Percentiles rank a stretch among this genome's conserved stretches.
Conservation (phyloP, 2,797 vertebrate genomes). For the Champsocephalus gunnari region DNA sequence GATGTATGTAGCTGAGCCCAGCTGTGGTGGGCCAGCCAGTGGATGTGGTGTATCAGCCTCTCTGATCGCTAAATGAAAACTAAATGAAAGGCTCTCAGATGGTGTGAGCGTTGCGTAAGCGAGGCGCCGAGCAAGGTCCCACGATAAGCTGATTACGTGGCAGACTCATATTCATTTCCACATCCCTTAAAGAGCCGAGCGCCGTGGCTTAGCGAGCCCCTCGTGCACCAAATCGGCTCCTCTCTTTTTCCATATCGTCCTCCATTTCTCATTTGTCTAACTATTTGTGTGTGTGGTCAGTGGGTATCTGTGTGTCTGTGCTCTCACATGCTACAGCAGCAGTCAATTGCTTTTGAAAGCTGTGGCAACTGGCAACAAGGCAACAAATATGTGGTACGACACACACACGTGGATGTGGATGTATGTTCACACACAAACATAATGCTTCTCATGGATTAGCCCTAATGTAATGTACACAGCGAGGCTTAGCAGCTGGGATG, state of each 20-base stretch:
- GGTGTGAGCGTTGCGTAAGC: conserved; percentile 69
- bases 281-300: conserved; percentile 22
- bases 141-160: conserved; percentile 76
- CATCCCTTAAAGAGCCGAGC: conserved; percentile 62
- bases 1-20: conserved; percentile 57
- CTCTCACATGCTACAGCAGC: conserved; percentile 17
- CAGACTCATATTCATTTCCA: conserved; percentile 71
- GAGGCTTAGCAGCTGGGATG: conserved; percentile 55
- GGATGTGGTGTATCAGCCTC: conserved; percentile 65
- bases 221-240: conserved; percentile 34
- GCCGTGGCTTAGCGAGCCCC: conserved; percentile 50
- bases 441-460: conserved; percentile 34
- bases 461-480: conserved; percentile 28
- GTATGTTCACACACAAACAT: not conserved
- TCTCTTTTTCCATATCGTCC: conserved; percentile 28
- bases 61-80: conserved; percentile 61
- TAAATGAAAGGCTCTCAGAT: conserved; percentile 74
- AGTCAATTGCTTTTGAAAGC: conserved; percentile 37
- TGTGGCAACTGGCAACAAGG: conserved; percentile 16
- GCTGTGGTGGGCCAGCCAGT: conserved; percentile 55
- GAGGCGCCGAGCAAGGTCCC: conserved; percentile 55
- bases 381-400: conserved; percentile 4
- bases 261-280: not conserved
- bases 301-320: conserved; percentile 8
- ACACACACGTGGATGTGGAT: conserved; percentile 2